A percentile compares a stretch with the other conserved stretches of the same genome.
Evolutionary conservation across 2,888 invertebrate genomes (phyloP).

Genomic region (Syrphus vitripennis): DNA sequence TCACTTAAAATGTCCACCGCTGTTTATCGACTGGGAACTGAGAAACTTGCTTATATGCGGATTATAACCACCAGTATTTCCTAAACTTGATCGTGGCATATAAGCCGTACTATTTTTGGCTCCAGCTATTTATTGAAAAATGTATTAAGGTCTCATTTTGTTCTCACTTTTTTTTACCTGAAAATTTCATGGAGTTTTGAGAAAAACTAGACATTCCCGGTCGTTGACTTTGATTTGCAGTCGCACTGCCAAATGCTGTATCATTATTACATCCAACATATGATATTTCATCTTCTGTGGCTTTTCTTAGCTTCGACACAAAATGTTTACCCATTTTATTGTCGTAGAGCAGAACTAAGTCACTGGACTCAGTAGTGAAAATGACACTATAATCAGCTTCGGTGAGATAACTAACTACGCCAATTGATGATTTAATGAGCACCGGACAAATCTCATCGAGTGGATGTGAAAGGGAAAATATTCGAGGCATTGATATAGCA

Average conservation of each 20-base stretch:
- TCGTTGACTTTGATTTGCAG: conserved; percentile 72
- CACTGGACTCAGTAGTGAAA: conserved; percentile 89
- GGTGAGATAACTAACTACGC: conserved; percentile 84
- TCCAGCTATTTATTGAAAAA: conserved; percentile 63
- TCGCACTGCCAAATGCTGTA: conserved; percentile 75
- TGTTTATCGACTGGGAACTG: conserved; percentile 76
- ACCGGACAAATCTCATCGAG: conserved; percentile 95
- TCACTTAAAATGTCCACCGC: conserved; percentile 77
- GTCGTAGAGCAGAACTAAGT: conserved; percentile 91
- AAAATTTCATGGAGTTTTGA: conserved; percentile 75
- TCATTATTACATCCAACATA: conserved; percentile 83
- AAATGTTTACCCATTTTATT: conserved; percentile 89
- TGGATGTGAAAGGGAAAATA: conserved; percentile 94
- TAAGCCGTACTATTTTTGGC: conserved; percentile 75
- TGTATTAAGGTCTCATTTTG: neutral
- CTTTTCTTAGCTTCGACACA: conserved; percentile 90
- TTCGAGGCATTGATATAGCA: conserved; percentile 85
- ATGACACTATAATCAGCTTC: conserved; percentile 86
- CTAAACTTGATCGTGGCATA: conserved; percentile 74
- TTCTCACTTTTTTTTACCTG: conserved; percentile 72
- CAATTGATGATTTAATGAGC: conserved; percentile 85
- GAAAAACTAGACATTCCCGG: conserved; percentile 74
- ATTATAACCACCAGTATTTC: conserved; percentile 72
- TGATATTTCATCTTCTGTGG: conserved; percentile 87
- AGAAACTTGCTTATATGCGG: conserved; percentile 75